A percentile compares a stretch with the other conserved stretches of the same genome.
Evolutionary conservation across 2,113 vertebrate genomes (phyloP).

Genomic region (Lota lota): DNA sequence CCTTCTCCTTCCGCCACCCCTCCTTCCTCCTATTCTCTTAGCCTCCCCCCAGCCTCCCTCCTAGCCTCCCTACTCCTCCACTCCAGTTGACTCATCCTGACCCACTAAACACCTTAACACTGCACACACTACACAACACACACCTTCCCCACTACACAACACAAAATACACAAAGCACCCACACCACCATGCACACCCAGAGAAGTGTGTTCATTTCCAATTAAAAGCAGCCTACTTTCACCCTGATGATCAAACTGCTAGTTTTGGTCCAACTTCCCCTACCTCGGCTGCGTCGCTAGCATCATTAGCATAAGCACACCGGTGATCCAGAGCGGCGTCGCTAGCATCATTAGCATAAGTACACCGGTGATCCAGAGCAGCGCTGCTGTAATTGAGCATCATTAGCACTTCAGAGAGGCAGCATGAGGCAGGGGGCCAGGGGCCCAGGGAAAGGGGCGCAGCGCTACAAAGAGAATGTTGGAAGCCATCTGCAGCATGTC

Average conservation of each 20-base stretch:
- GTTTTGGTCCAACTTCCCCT: slow-evolving; percentile 22
- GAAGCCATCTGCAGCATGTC: slow-evolving; percentile 51
- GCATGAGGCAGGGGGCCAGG: slow-evolving; percentile 53
- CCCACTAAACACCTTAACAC: too few relatives aligned
- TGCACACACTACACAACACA: slow-evolving; percentile 25
- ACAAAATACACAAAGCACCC: slow-evolving; percentile 41
- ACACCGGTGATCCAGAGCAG: slow-evolving; percentile 65
- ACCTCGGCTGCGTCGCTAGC: too few relatives aligned
- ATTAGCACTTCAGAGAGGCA: slow-evolving; percentile 78
- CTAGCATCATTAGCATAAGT: slow-evolving; percentile 74
- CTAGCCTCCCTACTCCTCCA: too few relatives aligned
- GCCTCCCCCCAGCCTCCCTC: too few relatives aligned
- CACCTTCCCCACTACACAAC: slow-evolving; percentile 22
- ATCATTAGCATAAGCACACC: slow-evolving; percentile 73
- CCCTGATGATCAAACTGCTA: slow-evolving; percentile 46
- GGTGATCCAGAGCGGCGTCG: slow-evolving; percentile 63
- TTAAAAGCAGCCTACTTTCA: slow-evolving; percentile 54
- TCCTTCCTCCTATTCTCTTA: too few relatives aligned
- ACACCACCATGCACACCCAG: slow-evolving; percentile 28
- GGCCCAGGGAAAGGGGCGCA: neutral
- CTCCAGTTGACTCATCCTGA: too few relatives aligned
- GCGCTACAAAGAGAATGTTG: slow-evolving; percentile 70
- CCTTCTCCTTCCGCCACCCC: too few relatives aligned
- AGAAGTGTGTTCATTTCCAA: slow-evolving; percentile 54
- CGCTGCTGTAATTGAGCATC: slow-evolving; percentile 65